Base-by-base conservation (phyloP, 1,140 invertebrate genomes). In the Paramacrobiotus metropolitanus region DNA sequence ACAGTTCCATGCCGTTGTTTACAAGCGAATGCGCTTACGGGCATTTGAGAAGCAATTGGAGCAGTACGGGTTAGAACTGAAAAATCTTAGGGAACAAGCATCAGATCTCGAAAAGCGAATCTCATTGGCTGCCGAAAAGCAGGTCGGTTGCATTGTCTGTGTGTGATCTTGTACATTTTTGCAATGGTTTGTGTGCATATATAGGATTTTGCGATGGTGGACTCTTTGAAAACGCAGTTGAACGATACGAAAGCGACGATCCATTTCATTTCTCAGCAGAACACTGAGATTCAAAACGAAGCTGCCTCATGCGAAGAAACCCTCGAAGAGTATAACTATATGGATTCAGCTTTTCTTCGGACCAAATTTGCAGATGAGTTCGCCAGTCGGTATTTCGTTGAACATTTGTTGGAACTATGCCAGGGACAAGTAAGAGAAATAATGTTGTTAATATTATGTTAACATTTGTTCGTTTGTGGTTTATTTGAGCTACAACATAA, bases 11-110 rank as follows among this genome's bases (percentile, higher is more conserved):
- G 15, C 48, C 4, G 48, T 55, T 15, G 9, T 24, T 4, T 55
- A 20, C 48, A 55, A 55, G 48, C 48, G 48, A 55, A 55, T 55
- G 48, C 48, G 48, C 4, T 24, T 55, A 24, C 15, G 28, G 48
- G 15, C 15, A 24, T 55, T 55, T 24, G 48, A 55, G 48, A 15
- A 28, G 24, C 48, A 55, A 24, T 28, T 55, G 15, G 48, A 15
- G 15, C 15, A 15, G 48, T 24, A 40, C 34, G 34, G 34, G 34
- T 15, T 40, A 40, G 48, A 55, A 28, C 24, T 55, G 48, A 15
- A 24, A 9, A 24, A 4, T 20, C 48, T 55, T 15, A 15, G 48
- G 48, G 48, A 55, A 28, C 24, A 9, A 20, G 15, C 48, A 4
- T 9, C 15, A 24, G 48, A 55, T 4, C 9, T 4, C 24, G 48